Base-by-base conservation (phyloP, 2,888 invertebrate species). In the Drosophila ezoana region DNA sequence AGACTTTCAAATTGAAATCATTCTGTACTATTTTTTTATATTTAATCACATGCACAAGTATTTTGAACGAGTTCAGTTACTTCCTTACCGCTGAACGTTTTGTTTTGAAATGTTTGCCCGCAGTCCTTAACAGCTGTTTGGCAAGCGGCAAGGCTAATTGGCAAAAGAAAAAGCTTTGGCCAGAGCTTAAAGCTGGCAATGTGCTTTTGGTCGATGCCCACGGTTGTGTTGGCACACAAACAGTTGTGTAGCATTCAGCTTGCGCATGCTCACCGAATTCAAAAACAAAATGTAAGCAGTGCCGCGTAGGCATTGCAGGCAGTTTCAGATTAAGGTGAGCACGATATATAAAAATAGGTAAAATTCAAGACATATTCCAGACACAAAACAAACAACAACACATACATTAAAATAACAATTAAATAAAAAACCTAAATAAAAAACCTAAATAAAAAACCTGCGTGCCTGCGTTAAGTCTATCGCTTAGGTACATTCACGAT, bases 91-190 rank as follows among this genome's bases (percentile, higher is more conserved):
- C 70, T 73, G 77, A 77, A 74, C 81, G 89, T 57, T 83, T 89
- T 89, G 72, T 79, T 90, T 89, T 90, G 58, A 90, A 89, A 89
- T 90, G 90, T 76, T 75, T 61, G 57, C 57, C 28, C 37, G 32
- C 32, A 54, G 45, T 53, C 28, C 38, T 13, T 20, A 76, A 73
- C 89, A 89, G 90, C 89, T 89, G 90, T 82, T 89, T 67, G 37
- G 41, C 51, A 59, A 57, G 23, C 1, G 0, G 1, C 4, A 45
- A 72, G 59, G 70, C 58, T 57, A 20, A 43, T n/a, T 11, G 37
- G 5, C 32, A 33, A 23, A 18, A 28, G 23, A 2, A 5, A 53
- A 56, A 69, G 77, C 71, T 47, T 10, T 0, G 2, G 1, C 3
- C 8, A 5, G 38, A 64, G 59, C 56, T 45, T 9, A 9, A 52